phyloP scores from a whole-genome alignment of 2,113 vertebrate species.

The Coptodon bakossiorum region DNA sequence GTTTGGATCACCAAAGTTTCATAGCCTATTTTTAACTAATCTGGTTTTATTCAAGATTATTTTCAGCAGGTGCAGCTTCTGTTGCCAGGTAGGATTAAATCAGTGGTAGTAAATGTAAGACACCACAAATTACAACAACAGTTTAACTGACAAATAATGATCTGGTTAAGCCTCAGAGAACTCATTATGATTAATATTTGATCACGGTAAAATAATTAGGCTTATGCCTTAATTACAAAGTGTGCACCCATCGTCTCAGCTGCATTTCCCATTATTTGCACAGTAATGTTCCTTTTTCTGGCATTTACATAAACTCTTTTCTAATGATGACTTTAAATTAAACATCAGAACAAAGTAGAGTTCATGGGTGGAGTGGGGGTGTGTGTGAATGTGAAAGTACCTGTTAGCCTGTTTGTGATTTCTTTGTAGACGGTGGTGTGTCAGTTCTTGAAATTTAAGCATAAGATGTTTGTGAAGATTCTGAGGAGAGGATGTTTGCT shows the following conservation, averaged over 20 bases:
- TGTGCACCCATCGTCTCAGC: background rate
- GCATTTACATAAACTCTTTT: background rate
- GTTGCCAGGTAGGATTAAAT: background rate
- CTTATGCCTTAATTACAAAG: background rate
- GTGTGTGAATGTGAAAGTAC: background rate
- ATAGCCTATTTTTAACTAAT: background rate
- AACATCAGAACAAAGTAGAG: background rate
- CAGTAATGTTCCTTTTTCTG: background rate
- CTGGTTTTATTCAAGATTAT: background rate
- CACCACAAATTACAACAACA: background rate
- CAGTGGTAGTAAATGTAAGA: background rate
- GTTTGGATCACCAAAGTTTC: background rate
- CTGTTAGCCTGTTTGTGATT: background rate
- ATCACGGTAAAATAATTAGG: background rate
- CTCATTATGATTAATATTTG: background rate
- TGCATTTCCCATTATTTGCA: background rate
- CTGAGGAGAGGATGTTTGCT: constrained; percentile 11
- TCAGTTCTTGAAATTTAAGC: background rate
- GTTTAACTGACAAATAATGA: background rate
- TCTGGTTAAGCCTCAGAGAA: background rate
- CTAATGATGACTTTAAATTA: background rate
- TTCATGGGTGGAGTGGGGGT: background rate
- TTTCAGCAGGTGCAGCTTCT: background rate
- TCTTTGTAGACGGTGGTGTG: background rate
- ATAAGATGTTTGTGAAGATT: background rate